Evolutionary conservation across 2,888 invertebrate species (phyloP), one percentile per base, ranked within the genome.

Genomic region (Hydrotaea cyrtoneurina): DNA sequence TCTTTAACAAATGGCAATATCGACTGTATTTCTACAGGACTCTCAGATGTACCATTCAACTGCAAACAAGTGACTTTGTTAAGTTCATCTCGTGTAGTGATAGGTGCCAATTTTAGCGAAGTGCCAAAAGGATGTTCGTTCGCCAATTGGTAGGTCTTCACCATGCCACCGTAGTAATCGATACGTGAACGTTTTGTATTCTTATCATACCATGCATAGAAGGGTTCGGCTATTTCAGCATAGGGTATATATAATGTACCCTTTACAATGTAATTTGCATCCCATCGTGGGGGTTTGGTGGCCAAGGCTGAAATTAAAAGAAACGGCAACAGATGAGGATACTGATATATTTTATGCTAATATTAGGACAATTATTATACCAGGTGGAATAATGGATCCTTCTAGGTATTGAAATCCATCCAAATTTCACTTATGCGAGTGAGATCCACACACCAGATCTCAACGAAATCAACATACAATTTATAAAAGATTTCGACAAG

Each of bases 161-260:
- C 97, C 96, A 98, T 97, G 91, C 96, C 96, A 85, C 97, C 97
- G 93, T 99, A 99, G 90, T 98, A 99, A 92, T 98, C 98, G 84
- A 99, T 97, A 66, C 98, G 95, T 57, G 98, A 98, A 82, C 95
- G 95, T 78, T 95, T 95, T 76, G 94, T 94, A 4, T 93, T 93
- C 36, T 93, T 94, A 93, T 98, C 98, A 88, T 94, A 98, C 96
- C 97, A 98, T 15, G 96, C 97, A 89, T 95, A 95, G 90, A 99
- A 98, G 0, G 98, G 98, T 91, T 99, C 98, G 26, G 94, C 94
- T 71, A 99, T 95, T 93, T 98, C 98, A 0, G 98, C 98, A 93
- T 98, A 99, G 0, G 99, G 98, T 86, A 99, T 97, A 87, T 94
- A 95, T 31, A 98, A 92, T 3, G 95, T 93, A 3, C 97, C 98